Conservation (phyloP, 2,113 vertebrate species). For the Lagopus leucura region DNA sequence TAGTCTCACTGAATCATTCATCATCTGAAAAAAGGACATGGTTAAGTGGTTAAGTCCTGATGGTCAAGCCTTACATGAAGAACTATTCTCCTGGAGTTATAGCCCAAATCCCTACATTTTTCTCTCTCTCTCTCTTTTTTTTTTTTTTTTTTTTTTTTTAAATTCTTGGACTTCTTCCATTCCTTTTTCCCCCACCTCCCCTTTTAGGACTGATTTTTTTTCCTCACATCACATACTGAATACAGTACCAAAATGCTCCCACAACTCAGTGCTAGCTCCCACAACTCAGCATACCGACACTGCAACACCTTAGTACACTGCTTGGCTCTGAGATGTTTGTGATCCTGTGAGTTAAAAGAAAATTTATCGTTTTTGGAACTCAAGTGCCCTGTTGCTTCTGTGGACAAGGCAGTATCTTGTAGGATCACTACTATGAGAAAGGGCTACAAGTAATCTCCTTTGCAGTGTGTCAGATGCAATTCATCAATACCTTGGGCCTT, state of each 20-base stretch:
- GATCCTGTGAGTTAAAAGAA: not conserved
- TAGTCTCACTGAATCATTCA: not conserved
- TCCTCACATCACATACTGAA: not conserved
- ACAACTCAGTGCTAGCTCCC: not conserved
- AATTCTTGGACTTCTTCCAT: not conserved
- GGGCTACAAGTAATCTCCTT: not conserved
- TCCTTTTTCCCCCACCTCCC: not conserved
- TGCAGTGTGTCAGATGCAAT: not conserved
- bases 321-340: not conserved
- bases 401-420: not conserved
- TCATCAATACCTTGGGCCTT: slow-evolving; percentile 9
- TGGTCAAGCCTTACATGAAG: not conserved
- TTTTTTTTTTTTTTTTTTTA: not conserved
- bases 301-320: not conserved
- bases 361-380: not conserved
- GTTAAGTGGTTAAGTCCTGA: not conserved
- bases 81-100: not conserved
- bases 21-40: not conserved
- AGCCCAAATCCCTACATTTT: not conserved
- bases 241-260: not conserved
- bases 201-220: not conserved
- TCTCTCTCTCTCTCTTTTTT: not conserved
- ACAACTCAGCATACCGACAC: not conserved
- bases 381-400: not conserved
- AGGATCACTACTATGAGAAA: slow-evolving; percentile 10